Conservation (phyloP, 2,888 invertebrate genomes). For the Xestobium rufovillosum region DNA sequence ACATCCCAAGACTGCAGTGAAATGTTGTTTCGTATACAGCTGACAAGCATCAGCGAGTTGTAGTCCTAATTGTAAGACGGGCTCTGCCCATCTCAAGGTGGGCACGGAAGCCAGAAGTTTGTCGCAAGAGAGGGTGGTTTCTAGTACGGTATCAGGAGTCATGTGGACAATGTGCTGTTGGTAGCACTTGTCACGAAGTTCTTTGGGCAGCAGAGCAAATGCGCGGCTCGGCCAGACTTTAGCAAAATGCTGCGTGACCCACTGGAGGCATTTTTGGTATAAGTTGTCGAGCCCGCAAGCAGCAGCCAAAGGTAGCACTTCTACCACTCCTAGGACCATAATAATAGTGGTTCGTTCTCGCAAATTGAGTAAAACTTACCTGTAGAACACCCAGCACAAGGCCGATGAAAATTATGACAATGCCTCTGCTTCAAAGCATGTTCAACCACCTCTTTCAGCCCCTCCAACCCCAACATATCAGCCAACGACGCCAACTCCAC, state of each 20-base stretch:
- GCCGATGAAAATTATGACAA: conserved; percentile 93
- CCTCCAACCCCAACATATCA: conserved; percentile 84
- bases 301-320: conserved; percentile 78
- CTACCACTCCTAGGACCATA: too few relatives aligned
- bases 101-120: conserved; percentile 70
- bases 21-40: conserved; percentile 70
- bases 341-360: too few relatives aligned
- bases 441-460: conserved; percentile 85
- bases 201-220: conserved; percentile 77
- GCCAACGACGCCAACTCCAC: conserved; percentile 82
- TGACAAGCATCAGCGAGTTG: conserved; percentile 75
- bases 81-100: conserved; percentile 73
- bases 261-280: conserved; percentile 75
- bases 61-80: conserved; percentile 67
- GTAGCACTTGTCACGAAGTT: conserved; percentile 75
- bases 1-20: conserved; percentile 61
- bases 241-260: conserved; percentile 81
- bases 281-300: conserved; percentile 83
- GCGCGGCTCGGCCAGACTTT: conserved; percentile 88
- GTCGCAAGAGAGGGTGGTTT: conserved; percentile 78
- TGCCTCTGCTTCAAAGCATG: conserved; percentile 70
- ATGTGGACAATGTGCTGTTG: conserved; percentile 75
- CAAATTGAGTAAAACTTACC: too few relatives aligned
- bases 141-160: conserved; percentile 72
- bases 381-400: conserved; percentile 80